These are phyloP conservation scores for Illadopsis cleaveri DNA, from an alignment of 2,113 vertebrate species.

Conservation along the genomic window DNA sequence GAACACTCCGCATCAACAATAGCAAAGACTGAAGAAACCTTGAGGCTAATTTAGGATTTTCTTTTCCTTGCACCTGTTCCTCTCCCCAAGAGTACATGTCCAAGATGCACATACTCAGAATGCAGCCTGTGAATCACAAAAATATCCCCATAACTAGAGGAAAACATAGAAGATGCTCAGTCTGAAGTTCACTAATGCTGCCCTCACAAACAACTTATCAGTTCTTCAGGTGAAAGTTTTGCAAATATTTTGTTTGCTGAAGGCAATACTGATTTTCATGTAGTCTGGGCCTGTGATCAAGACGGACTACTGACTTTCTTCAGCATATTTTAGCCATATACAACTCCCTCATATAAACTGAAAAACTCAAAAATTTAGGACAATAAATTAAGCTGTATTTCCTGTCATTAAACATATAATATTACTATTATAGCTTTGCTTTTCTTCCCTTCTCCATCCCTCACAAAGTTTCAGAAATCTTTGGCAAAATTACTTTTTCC, in stretches of 20 bases:
- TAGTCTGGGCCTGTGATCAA: neutral
- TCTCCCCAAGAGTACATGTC: neutral
- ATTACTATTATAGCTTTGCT: neutral
- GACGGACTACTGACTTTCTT: neutral
- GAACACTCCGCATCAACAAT: neutral
- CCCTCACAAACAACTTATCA: neutral
- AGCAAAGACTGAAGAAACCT: neutral
- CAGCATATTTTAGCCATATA: neutral
- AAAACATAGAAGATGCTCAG: neutral
- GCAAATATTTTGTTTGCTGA: neutral
- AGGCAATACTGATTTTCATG: neutral
- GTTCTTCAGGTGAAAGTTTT: neutral
- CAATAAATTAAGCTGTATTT: neutral
- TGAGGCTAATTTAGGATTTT: neutral
- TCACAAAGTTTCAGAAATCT: neutral
- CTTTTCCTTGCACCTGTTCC: neutral
- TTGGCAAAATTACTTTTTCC: neutral
- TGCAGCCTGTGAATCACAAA: neutral
- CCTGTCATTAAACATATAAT: neutral
- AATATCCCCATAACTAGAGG: neutral
- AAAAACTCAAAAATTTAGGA: neutral
- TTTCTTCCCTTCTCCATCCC: neutral
- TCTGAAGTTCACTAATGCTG: neutral
- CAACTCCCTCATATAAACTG: neutral
- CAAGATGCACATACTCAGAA: neutral